Evolutionary conservation across 2,113 vertebrate species (phyloP).

Genomic region (Monarcha castaneiventris): DNA sequence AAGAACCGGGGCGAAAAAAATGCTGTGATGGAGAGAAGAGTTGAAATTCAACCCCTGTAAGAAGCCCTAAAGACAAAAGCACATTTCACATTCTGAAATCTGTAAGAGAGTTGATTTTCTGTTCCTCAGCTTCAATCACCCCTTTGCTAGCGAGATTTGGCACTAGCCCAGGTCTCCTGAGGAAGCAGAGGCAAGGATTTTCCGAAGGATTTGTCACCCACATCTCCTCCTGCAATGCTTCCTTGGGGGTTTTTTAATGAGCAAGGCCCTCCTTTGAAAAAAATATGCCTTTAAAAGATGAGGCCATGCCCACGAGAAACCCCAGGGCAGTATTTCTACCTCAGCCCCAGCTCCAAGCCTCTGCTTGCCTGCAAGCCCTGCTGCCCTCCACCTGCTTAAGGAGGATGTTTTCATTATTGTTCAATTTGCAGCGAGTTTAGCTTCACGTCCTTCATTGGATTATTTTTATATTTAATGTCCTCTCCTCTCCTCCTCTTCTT

Average conservation of each 20-base stretch:
- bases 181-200: slow-evolving; percentile 35
- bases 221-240: not conserved
- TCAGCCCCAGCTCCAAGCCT: not conserved
- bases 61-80: not conserved
- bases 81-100: not conserved
- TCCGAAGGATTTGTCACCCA: slow-evolving; percentile 45
- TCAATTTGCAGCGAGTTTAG: slow-evolving; percentile 27
- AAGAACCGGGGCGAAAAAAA: not conserved
- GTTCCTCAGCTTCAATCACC: slow-evolving; percentile 11
- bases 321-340: not conserved
- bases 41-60: not conserved
- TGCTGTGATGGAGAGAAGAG: not conserved
- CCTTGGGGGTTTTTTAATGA: slow-evolving; percentile 11
- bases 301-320: not conserved
- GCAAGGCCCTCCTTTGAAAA: not conserved
- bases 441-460: slow-evolving; percentile 40
- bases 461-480: slow-evolving; percentile 59
- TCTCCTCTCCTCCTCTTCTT: slow-evolving; percentile 42
- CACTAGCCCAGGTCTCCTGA: slow-evolving; percentile 16
- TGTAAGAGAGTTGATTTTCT: not conserved
- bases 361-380: not conserved
- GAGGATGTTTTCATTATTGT: slow-evolving; percentile 32
- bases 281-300: not conserved
- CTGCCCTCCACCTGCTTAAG: not conserved
- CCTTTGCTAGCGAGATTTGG: slow-evolving; percentile 17